Evolutionary conservation across 64 coral and sea anemone genomes (phyloP).

Genomic region (Montipora efflorescens): DNA sequence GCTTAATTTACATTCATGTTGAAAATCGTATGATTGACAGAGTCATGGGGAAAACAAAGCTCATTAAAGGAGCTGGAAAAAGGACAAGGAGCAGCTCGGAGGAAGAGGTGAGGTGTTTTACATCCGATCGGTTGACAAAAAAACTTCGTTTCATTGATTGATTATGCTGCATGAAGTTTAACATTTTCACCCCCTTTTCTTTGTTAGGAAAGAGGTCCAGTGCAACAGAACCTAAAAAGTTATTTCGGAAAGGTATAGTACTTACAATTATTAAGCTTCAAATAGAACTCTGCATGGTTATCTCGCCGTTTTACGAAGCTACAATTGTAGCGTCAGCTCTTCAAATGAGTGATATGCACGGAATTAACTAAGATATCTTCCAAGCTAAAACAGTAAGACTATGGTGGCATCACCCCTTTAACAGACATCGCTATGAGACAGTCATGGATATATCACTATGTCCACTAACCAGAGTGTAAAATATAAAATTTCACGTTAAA

Average conservation of each 20-base stretch:
- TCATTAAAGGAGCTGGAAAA: slow-evolving; percentile 11
- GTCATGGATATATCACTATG: too few relatives aligned
- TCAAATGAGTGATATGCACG: too few relatives aligned
- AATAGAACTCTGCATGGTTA: too few relatives aligned
- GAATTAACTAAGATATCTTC: too few relatives aligned
- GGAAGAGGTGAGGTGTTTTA: not conserved
- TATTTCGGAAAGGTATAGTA: slow-evolving; percentile 58
- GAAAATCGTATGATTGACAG: not conserved
- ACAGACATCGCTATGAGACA: too few relatives aligned
- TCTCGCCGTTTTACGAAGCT: too few relatives aligned
- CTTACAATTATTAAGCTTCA: too few relatives aligned
- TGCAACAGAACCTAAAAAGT: slow-evolving; percentile 52
- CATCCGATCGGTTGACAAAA: not conserved
- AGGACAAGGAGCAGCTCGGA: slow-evolving; percentile 40
- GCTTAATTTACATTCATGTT: not conserved
- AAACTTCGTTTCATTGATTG: not conserved
- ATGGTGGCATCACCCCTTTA: too few relatives aligned
- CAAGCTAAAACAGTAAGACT: too few relatives aligned
- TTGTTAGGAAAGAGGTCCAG: slow-evolving; percentile 44
- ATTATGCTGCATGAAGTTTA: not conserved
- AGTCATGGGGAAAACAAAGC: slow-evolving; percentile 8
- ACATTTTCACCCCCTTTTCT: not conserved
- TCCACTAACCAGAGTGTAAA: too few relatives aligned
- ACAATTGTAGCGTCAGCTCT: too few relatives aligned
- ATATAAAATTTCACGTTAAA: too few relatives aligned